Base-by-base conservation (phyloP, 2,888 invertebrate genomes). In the Hypercompe scribonia region DNA sequence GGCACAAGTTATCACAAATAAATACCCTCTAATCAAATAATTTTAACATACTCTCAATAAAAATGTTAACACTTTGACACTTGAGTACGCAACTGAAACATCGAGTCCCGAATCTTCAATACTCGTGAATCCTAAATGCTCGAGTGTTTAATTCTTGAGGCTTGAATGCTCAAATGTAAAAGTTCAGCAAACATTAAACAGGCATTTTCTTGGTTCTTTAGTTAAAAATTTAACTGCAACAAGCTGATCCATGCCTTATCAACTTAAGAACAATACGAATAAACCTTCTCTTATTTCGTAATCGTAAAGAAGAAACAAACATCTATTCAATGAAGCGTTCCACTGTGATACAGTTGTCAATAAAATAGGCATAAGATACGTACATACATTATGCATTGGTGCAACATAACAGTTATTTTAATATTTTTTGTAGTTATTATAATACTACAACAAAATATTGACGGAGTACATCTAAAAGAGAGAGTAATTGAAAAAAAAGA, bases 401-500 rank as follows among this genome's bases (percentile, higher is more conserved):
- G 18, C 11, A 61, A 42, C 36, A 36, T 39, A 33, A 42, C 31
- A 54, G 24, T 46, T 3, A 10, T 61, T 21, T 54, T 54, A 21
- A 28, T 71, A 50, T 54, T 71, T 54, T 2, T 24, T 11, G 33
- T 65, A 50, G 39, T 31, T 3, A 66, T 71, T 31, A 65, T 71
- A 21, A 28, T 50, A 11, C 21, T 54, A 39, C 39, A 71, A 61
- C 50, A 34, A 8, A 34, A 39, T 8, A 66, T 58, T 3, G 28
- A 61, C n/a, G 54, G 54, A 33, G 13, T 61, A 61, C 61, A 69
- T 69, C 39, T 65, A 24, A 46, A 34, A 61, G 65, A 70, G 28
- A 42, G 33, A 33, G 34, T n/a, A 11, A 66, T 76, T 1, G 73
- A 74, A 33, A 80, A 68, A 42, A 88, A 88, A 64, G 91, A 91